phyloP scores from a whole-genome alignment of 2,797 vertebrate species.

The Leptodactylus fallax region DNA sequence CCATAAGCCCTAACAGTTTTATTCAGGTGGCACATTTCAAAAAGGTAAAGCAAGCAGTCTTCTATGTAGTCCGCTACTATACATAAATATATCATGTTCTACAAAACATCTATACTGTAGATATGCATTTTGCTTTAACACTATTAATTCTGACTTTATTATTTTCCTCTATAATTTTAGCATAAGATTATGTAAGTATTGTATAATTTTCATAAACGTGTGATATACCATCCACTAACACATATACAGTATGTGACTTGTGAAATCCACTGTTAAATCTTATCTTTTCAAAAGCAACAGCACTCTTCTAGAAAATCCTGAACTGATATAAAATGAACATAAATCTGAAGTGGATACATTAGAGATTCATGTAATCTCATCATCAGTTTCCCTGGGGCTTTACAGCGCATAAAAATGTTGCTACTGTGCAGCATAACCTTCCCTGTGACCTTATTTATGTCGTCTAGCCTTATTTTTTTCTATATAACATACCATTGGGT shows the following conservation, averaged over 20 bases:
- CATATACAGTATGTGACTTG: neutral
- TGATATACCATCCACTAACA: no score
- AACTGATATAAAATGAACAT: conserved; percentile 56
- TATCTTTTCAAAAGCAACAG: conserved; percentile 43
- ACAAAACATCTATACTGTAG: no score
- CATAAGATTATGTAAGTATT: no score
- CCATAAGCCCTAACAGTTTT: no score
- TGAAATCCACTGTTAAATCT: conserved; percentile 40
- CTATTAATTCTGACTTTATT: no score
- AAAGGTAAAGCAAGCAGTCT: no score
- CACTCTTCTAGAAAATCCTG: conserved; percentile 45
- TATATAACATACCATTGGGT: conserved; percentile 37
- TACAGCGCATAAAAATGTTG: conserved; percentile 54
- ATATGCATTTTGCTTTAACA: no score
- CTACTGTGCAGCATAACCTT: conserved; percentile 48
- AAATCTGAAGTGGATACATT: conserved; percentile 63
- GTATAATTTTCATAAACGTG: no score
- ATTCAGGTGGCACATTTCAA: no score
- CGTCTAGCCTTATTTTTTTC: conserved; percentile 36
- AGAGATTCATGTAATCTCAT: conserved; percentile 64
- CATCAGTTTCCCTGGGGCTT: conserved; percentile 57
- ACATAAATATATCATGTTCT: no score
- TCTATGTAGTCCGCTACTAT: no score
- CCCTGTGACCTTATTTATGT: conserved; percentile 59
- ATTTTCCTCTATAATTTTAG: no score